Evolutionary conservation across 2,113 vertebrate species (phyloP), one percentile per base, ranked within the genome.

Genomic region (Manacus vitellinus): DNA sequence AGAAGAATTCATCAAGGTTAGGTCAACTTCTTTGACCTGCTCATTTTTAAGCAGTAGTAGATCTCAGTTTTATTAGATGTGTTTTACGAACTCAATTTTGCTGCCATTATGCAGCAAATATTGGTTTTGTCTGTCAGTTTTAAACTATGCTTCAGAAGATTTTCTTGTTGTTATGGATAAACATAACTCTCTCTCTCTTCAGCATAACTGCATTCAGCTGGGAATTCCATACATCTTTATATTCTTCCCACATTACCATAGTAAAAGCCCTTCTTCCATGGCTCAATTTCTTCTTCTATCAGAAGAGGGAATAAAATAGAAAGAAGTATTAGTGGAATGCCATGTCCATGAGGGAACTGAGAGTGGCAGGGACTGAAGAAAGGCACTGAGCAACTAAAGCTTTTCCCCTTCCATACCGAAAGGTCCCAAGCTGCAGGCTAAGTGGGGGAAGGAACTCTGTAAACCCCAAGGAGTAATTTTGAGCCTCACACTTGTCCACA

Each of bases 21-120:
- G 74, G 94, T 95, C 89, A 97, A 95, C 89, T 88, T 72, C 41
- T 71, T 82, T 89, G 91, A 95, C 81, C 89, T 77, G 54, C 44
- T 94, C 86, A 47, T 88, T 97, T 96, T 74, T 87, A 92, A 97
- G 94, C 88, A 96, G 91, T 78, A 77, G 89, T 96, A 96, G 85
- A 89, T 92, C 87, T 97, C 61, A 49, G n/a, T 74, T 95, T 97
- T 97, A 92, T 85, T 79, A 62, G 51, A 70, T 78, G 18, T 41
- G 81, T 92, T 88, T 65, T 84, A 62, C 78, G 86, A 94, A 89
- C 52, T 49, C 75, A 92, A 27, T 77, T 43, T 61, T 95, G 37
- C 33, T 76, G 65, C 56, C 74, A 10, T 51, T 87, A 79, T 74
- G 43, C 30, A 73, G 54, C 55, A 94, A 92, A 46, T 63, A 81